Evolutionary conservation across 1,140 invertebrate species (phyloP), one percentile per base, ranked within the genome.

Genomic region (Potamilus streckersoni): DNA sequence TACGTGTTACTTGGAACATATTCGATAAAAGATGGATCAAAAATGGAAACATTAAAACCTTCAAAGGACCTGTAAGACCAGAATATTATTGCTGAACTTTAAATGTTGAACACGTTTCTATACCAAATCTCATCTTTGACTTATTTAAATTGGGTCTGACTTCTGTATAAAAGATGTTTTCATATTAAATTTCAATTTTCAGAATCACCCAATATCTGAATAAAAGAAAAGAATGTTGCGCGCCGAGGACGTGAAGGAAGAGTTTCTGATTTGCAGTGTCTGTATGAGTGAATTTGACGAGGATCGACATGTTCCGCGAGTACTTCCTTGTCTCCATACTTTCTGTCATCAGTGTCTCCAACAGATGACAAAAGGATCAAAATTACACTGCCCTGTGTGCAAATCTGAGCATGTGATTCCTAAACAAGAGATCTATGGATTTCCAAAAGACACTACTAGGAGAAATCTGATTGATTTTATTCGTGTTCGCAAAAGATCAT

Each of bases 301-400:
- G 17, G 77, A 82, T 13, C 17, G 55, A 12, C 72, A 82, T 62
- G 76, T 79, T 27, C 81, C 81, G 12, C 38, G 79, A 62, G 77
- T 82, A 55, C 58, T 82, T 14, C 79, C 79, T 57, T 82, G 81
- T 61, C 71, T 82, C 23, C 81, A 82, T 73, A 82, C 81, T 56
- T 80, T 80, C 55, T 82, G 81, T 67, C 76, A 82, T 64, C 38
- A 67, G 2, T 82, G 81, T 69, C 57, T 82, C 27, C 68, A 67
- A 49, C 76, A 82, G 69, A 61, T 80, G 8, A 38, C 77, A 15
- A 78, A 74, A 65, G 57, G 63, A 49, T 60, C 75, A 31, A 20
- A 67, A 61, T 49, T 82, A 20, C 27, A 69, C 1, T 82, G 81
- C 57, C 81, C 81, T 6, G 69, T 76, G 8, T 82, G 81, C 69